Evolutionary conservation across 2,113 vertebrate genomes (phyloP).

Genomic region (Chloropsis hardwickii): DNA sequence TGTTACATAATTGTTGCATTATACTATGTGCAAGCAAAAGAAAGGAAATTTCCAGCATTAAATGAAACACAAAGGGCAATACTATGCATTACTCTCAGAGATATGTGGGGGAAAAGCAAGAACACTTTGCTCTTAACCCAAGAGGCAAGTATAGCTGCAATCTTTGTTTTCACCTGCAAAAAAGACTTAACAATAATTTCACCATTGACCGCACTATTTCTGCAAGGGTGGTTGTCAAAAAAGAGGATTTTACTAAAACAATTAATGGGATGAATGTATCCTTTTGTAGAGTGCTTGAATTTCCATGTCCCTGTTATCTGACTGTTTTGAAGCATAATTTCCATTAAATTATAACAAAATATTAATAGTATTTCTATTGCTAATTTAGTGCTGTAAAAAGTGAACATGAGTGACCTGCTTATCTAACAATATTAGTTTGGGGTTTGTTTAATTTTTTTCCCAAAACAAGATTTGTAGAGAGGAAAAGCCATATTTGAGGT

Average conservation of each 20-base stretch:
- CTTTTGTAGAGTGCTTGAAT: neutral
- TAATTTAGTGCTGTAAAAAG: neutral
- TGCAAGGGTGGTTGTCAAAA: neutral
- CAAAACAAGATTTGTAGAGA: neutral
- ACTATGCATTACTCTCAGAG: neutral
- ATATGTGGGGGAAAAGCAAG: neutral
- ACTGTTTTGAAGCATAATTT: neutral
- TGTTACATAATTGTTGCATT: neutral
- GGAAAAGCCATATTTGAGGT: neutral
- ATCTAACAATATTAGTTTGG: neutral
- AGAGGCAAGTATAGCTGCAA: neutral
- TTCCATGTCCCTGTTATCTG: neutral
- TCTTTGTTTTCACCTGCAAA: neutral
- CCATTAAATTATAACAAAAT: neutral
- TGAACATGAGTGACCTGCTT: neutral
- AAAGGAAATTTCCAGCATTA: neutral
- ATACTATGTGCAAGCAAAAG: neutral
- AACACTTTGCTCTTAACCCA: neutral
- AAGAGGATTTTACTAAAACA: neutral
- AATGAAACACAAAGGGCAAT: neutral
- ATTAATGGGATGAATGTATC: neutral
- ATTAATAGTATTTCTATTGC: neutral
- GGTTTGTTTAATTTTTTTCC: neutral
- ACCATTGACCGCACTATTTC: neutral
- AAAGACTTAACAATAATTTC: neutral